phyloP scores from a whole-genome alignment of 2,797 vertebrate species.

The Acanthurus lineatus region DNA sequence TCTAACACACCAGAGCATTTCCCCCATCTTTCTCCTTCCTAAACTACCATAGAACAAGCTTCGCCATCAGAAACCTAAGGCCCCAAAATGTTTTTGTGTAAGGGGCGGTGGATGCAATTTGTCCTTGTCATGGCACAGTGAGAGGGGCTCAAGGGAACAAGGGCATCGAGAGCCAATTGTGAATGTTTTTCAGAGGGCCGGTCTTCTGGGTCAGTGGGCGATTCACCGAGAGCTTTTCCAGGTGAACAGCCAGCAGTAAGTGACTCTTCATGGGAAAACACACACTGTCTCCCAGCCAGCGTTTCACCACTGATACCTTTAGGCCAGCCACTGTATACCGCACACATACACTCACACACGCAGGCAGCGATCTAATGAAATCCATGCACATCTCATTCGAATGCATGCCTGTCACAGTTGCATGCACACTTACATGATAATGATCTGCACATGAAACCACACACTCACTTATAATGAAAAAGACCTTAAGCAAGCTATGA shows the following conservation, averaged over 20 bases:
- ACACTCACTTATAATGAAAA: slow-evolving; percentile 48
- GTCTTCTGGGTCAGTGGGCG: slow-evolving; percentile 81
- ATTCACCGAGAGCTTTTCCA: slow-evolving; percentile 80
- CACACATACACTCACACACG: slow-evolving; percentile 16
- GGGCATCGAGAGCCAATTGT: slow-evolving; percentile 75
- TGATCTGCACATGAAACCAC: slow-evolving; percentile 66
- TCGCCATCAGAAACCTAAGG: slow-evolving; percentile 57
- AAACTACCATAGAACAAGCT: slow-evolving; percentile 59
- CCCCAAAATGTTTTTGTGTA: slow-evolving; percentile 72
- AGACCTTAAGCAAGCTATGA: slow-evolving; percentile 33
- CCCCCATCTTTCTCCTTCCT: slow-evolving; percentile 61
- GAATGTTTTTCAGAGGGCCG: slow-evolving; percentile 69
- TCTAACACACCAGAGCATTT: slow-evolving; percentile 58
- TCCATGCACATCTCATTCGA: slow-evolving; percentile 54
- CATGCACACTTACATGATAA: slow-evolving; percentile 63
- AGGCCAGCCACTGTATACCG: slow-evolving; percentile 52
- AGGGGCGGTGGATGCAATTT: slow-evolving; percentile 82
- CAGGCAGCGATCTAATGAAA: slow-evolving; percentile 53
- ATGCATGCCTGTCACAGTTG: slow-evolving; percentile 60
- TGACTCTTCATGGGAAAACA: slow-evolving; percentile 79
- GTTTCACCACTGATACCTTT: slow-evolving; percentile 52
- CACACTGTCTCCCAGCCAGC: slow-evolving; percentile 54
- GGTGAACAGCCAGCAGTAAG: slow-evolving; percentile 80
- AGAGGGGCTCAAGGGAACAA: slow-evolving; percentile 64
- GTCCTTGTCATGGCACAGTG: slow-evolving; percentile 82